phyloP scores from a whole-genome alignment of 1,140 invertebrate species.

The Diorhabda elongata region DNA sequence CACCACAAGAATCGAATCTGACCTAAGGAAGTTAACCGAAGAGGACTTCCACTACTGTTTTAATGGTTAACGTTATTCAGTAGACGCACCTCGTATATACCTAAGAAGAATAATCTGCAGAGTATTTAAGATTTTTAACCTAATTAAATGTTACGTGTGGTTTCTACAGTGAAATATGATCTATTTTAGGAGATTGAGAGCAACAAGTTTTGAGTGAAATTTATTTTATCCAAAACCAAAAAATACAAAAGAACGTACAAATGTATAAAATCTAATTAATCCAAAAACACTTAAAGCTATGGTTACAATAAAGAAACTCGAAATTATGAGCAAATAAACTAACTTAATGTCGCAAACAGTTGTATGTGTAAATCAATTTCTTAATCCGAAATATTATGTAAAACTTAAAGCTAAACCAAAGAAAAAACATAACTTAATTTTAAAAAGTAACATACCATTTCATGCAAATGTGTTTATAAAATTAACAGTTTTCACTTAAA shows the following conservation, averaged over 20 bases:
- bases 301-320: not conserved
- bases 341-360: slow-evolving; percentile 14
- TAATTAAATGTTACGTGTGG: too few relatives aligned
- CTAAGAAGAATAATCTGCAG: too few relatives aligned
- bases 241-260: slow-evolving; percentile 10
- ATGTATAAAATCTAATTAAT: slow-evolving; percentile 8
- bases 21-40: too few relatives aligned
- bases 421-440: slow-evolving; percentile 14
- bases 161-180: too few relatives aligned
- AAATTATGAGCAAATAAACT: slow-evolving; percentile 15
- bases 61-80: too few relatives aligned
- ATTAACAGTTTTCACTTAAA: slow-evolving; percentile 9
- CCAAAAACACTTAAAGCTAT: slow-evolving; percentile 16
- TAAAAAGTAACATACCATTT: slow-evolving; percentile 12
- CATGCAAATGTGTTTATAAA: slow-evolving; percentile 7
- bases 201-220: not conserved
- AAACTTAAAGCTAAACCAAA: slow-evolving; percentile 13
- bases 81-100: too few relatives aligned
- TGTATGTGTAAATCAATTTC: slow-evolving; percentile 11
- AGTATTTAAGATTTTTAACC: too few relatives aligned
- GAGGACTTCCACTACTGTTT: too few relatives aligned
- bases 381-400: not conserved
- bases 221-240: slow-evolving; percentile 10
- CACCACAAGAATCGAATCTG: too few relatives aligned
- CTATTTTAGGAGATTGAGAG: too few relatives aligned